Evolutionary conservation across 2,797 vertebrate species (phyloP).

Genomic region (Gorsachius magnificus): DNA sequence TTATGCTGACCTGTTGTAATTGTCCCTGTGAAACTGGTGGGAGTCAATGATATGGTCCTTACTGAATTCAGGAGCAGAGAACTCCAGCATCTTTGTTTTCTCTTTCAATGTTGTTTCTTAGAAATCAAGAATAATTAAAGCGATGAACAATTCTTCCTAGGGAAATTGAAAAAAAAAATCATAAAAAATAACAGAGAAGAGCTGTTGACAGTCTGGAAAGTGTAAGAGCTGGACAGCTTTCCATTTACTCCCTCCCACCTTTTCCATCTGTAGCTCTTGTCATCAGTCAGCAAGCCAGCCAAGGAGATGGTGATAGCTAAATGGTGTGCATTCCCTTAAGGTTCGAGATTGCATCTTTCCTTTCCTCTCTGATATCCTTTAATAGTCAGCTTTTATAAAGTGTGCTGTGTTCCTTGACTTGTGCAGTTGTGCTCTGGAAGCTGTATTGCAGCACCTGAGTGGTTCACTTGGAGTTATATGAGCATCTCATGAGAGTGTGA

Average conservation of each 20-base stretch:
- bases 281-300: constrained; percentile 31
- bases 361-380: background rate
- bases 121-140: constrained; percentile 25
- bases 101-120: background rate
- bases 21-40: background rate
- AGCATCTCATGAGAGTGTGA: background rate
- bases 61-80: background rate
- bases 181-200: background rate
- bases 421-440: background rate
- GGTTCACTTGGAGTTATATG: background rate
- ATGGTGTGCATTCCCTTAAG: background rate
- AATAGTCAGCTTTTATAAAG: background rate
- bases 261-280: constrained; percentile 63
- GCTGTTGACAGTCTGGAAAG: constrained; percentile 51
- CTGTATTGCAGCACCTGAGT: background rate
- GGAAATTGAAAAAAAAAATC: background rate
- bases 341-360: background rate
- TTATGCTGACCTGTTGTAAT: background rate
- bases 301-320: background rate
- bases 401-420: background rate
- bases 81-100: background rate
- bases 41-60: background rate
- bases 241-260: constrained; percentile 61
- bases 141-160: background rate
- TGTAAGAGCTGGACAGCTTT: constrained; percentile 44